phyloP scores from a whole-genome alignment of 2,888 invertebrate genomes.

The Mycalesis mineus region DNA sequence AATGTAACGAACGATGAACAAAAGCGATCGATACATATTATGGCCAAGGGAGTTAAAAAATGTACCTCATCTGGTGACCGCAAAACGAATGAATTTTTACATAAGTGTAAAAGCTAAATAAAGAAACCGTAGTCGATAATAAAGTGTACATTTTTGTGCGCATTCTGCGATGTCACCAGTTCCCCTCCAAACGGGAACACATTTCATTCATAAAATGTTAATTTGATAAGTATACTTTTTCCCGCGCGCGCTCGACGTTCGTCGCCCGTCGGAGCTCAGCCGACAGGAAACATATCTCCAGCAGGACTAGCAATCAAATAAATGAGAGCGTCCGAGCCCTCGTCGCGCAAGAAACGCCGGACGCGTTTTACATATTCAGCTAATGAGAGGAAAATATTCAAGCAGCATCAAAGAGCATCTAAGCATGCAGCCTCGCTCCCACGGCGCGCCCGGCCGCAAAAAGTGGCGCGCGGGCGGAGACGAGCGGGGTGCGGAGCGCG shows the following conservation, averaged over 20 bases:
- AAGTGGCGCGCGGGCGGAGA: constrained; percentile 37
- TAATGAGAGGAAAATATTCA: constrained; percentile 36
- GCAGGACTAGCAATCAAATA: neutral
- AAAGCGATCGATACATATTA: neutral
- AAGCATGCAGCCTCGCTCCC: constrained; percentile 44
- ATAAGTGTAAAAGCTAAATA: neutral
- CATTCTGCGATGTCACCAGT: neutral
- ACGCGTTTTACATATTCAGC: constrained; percentile 26
- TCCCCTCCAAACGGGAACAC: neutral
- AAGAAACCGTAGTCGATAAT: neutral
- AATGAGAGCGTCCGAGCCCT: neutral
- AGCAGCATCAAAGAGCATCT: constrained; percentile 33
- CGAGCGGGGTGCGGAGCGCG: constrained; percentile 29
- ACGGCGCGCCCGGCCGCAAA: constrained; percentile 42
- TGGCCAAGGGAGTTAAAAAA: neutral
- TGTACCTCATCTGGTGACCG: neutral
- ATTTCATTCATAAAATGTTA: neutral
- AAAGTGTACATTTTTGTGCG: neutral
- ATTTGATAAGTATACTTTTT: neutral
- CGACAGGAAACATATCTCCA: neutral
- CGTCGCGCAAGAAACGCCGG: constrained; percentile 16
- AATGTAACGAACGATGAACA: neutral
- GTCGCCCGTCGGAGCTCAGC: neutral
- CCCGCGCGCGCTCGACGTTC: no score
- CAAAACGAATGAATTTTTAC: neutral